Conservation (phyloP, 2,797 vertebrate genomes). For the Moxostoma hubbsi region DNA sequence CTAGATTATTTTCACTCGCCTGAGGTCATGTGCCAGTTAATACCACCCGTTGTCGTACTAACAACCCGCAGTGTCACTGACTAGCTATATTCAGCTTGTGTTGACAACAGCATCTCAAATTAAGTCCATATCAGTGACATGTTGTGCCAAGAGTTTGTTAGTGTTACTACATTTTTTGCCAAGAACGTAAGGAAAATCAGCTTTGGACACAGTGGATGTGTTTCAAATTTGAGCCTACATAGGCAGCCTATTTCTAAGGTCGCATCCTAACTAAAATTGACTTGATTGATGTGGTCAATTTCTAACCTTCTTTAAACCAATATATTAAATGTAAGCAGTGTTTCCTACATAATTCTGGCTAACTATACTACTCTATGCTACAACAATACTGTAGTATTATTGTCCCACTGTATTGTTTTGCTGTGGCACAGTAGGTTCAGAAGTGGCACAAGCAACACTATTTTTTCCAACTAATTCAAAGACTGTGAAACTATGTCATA, state of each 20-base stretch:
- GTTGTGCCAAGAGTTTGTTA: neutral
- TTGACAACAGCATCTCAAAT: constrained; percentile 27
- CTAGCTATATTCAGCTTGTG: constrained; percentile 29
- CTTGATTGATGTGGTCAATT: too few relatives aligned
- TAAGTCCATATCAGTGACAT: constrained; percentile 14
- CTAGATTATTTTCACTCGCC: constrained; percentile 25
- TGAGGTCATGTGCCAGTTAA: constrained; percentile 50
- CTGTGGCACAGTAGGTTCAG: too few relatives aligned
- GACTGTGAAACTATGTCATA: too few relatives aligned
- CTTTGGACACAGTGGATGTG: constrained; percentile 4
- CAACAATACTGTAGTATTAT: too few relatives aligned
- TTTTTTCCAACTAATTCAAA: too few relatives aligned
- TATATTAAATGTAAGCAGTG: too few relatives aligned
- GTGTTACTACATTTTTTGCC: neutral
- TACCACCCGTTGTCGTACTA: constrained; percentile 38
- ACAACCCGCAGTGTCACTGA: constrained; percentile 51
- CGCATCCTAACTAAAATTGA: neutral
- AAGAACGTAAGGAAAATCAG: neutral
- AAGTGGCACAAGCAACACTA: too few relatives aligned
- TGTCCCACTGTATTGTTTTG: too few relatives aligned
- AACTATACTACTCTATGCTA: too few relatives aligned
- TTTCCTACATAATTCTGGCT: too few relatives aligned
- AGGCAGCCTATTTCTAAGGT: neutral
- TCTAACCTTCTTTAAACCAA: too few relatives aligned
- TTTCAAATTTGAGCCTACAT: neutral